phyloP scores from a whole-genome alignment of 2,797 vertebrate genomes.

The Coendou prehensilis region DNA sequence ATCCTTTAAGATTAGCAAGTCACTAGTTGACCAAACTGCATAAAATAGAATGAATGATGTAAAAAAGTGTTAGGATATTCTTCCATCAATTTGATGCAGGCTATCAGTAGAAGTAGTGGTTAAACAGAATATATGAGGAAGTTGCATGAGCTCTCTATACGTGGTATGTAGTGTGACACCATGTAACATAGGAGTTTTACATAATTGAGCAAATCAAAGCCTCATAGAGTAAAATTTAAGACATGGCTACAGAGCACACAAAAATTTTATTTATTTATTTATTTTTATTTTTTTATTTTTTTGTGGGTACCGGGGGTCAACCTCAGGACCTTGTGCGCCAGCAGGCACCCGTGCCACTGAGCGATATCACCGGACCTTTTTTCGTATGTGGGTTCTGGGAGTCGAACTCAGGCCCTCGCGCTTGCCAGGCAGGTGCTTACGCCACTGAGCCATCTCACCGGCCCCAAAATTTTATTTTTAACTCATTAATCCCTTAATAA shows the following conservation, averaged over 20 bases:
- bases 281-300: too few relatives aligned
- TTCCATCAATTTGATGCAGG: neutral
- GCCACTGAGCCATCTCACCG: too few relatives aligned
- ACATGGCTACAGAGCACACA: neutral
- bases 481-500: constrained; percentile 7
- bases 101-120: neutral
- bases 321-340: too few relatives aligned
- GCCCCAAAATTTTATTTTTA: neutral
- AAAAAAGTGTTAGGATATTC: neutral
- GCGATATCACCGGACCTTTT: too few relatives aligned
- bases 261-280: neutral
- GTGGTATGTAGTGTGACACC: neutral
- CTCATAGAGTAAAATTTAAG: neutral
- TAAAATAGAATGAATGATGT: neutral
- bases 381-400: too few relatives aligned
- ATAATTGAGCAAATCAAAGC: neutral
- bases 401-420: too few relatives aligned
- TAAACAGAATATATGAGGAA: neutral
- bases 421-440: too few relatives aligned
- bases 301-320: too few relatives aligned
- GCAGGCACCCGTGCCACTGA: too few relatives aligned
- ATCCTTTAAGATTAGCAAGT: neutral
- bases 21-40: neutral
- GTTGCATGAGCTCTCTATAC: neutral
- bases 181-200: neutral